Evolutionary conservation across 1,140 invertebrate genomes (phyloP), one percentile per base, ranked within the genome.

Genomic region (Lepidotrigona ventralis): DNA sequence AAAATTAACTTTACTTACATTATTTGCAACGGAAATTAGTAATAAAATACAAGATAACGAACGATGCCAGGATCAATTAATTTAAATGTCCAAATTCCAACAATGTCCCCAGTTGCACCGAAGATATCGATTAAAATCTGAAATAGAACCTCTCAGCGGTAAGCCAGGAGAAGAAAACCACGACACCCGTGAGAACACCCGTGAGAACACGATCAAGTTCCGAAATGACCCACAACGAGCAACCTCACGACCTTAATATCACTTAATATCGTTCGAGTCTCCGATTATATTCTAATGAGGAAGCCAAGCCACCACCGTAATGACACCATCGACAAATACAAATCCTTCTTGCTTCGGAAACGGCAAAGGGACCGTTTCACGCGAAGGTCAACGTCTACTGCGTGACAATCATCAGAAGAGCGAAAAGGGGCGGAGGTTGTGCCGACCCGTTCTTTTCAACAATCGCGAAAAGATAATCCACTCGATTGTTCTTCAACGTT

Each of bases 381-480:
- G 71, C 56, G 51, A 75, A 81, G 71, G 79, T 75, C 71, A 74
- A 56, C 56, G 51, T 68, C 23, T 51, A 64, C 53, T 26, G 2
- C 33, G 39, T 46, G 39, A 46, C 39, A 8, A 46, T 46, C 39
- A 0, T 46, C 39, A 46, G 8, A 46, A 8, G 39, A 46, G 39
- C 39, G 39, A 46, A 46, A 46, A 46, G 39, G 39, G 6, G 0
- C 39, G 6, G 6, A 8, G 6, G 8, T 11, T 8, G 39, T 46
- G 39, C 39, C 39, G 39, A 19, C 21, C 23, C 19, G 60, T 64
- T 29, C 8, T 56, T 6, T 26, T 51, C 14, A 23, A 76, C 51
- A 56, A 68, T 68, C 72, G 6, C 63, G 51, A 33, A 69, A 46
- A 53, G 75, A 78, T 71, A 83, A 83, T 83, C 75, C 73, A 78